These are phyloP conservation scores for Embidobia sp. DNA, from an alignment of 2,888 invertebrate species.

Conservation along the genomic window DNA sequence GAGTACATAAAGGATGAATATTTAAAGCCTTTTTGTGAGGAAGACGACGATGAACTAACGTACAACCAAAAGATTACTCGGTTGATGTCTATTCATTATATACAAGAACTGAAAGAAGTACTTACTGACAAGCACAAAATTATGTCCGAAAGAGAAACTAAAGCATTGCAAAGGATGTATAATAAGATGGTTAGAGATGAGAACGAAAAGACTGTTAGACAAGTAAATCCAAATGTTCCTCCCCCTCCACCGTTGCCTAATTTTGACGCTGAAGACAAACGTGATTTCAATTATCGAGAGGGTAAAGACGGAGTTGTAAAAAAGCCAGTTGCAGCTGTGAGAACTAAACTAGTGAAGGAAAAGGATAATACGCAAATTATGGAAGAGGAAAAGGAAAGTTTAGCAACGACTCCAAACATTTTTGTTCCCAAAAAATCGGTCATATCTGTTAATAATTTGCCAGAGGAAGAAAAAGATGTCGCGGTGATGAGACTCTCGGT, in stretches of 20 bases:
- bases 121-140: constrained; percentile 76
- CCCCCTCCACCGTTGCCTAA: constrained; percentile 66
- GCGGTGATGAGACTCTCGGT: constrained; percentile 64
- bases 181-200: not conserved
- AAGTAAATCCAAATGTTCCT: constrained; percentile 42
- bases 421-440: constrained; percentile 5
- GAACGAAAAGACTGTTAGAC: not conserved
- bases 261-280: not conserved
- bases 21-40: constrained; percentile 72
- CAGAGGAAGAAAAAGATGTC: constrained; percentile 42
- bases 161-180: constrained; percentile 75
- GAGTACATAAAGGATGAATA: constrained; percentile 79
- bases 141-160: constrained; percentile 77
- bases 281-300: no score
- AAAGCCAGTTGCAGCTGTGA: constrained; percentile 48
- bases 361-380: not conserved
- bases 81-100: constrained; percentile 75
- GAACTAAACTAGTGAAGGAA: constrained; percentile 27
- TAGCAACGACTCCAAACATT: not conserved
- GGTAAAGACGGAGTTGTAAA: not conserved
- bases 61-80: constrained; percentile 72
- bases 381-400: not conserved
- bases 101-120: constrained; percentile 78
- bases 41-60: constrained; percentile 66
- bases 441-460: constrained; percentile 24